These are phyloP conservation scores for Drosophila rhopaloa DNA, from an alignment of 1,140 invertebrate genomes.

Conservation along the genomic window DNA sequence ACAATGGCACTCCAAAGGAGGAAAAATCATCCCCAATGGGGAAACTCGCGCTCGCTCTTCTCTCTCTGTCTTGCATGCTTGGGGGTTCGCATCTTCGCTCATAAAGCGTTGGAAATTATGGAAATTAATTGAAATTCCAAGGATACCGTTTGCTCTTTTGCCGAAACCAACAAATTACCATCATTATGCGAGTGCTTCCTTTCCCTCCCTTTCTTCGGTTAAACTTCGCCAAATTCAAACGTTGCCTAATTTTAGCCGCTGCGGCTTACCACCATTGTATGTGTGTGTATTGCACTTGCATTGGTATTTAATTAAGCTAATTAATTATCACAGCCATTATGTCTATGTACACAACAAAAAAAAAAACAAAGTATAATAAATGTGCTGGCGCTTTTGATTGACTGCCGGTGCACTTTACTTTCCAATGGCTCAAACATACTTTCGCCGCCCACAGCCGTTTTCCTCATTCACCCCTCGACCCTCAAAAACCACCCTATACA, in stretches of 20 bases:
- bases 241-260: conserved; percentile 64
- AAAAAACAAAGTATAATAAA: conserved; percentile 20
- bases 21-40: conserved; percentile 51
- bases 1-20: conserved; percentile 5
- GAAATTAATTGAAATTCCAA: conserved; percentile 84
- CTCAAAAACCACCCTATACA: neutral
- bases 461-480: neutral
- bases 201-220: conserved; percentile 4
- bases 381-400: conserved; percentile 53
- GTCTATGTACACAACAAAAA: conserved; percentile 10
- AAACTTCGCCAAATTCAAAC: conserved; percentile 33
- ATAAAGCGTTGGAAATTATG: conserved; percentile 84
- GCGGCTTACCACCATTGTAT: conserved; percentile 21
- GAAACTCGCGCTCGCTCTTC: conserved; percentile 7
- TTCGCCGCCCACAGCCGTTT: neutral
- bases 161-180: conserved; percentile 83
- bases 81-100: conserved; percentile 42
- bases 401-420: conserved; percentile 57
- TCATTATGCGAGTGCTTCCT: conserved; percentile 67
- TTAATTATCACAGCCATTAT: conserved; percentile 50
- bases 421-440: conserved; percentile 19
- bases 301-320: conserved; percentile 66
- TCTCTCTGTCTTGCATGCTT: conserved; percentile 39
- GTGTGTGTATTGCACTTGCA: conserved; percentile 29
- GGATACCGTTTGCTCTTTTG: conserved; percentile 82